phyloP scores from a whole-genome alignment of 2,113 vertebrate species.

The Vulpes lagopus region DNA sequence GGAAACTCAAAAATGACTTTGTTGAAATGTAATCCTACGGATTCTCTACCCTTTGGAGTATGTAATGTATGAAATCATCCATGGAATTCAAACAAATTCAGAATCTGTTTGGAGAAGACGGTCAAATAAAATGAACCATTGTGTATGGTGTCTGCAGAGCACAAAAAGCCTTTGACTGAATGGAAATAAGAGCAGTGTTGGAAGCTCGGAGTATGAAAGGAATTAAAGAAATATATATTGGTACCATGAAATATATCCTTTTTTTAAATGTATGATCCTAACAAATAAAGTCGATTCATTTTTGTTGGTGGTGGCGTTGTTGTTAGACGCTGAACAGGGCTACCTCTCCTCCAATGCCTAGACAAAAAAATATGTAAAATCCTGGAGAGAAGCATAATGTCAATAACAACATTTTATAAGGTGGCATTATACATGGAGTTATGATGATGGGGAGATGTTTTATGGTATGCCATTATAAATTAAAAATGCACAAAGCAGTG shows the following conservation, averaged over 20 bases:
- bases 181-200: conserved; percentile 86
- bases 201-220: conserved; percentile 82
- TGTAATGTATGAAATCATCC: conserved; percentile 87
- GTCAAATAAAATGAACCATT: conserved; percentile 89
- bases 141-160: conserved; percentile 84
- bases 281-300: conserved; percentile 73
- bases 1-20: conserved; percentile 74
- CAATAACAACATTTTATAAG: conserved; percentile 71
- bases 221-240: conserved; percentile 84
- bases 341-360: conserved; percentile 37
- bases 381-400: conserved; percentile 50
- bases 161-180: conserved; percentile 89
- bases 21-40: conserved; percentile 85
- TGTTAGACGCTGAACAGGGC: neutral
- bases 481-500: conserved; percentile 67
- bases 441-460: conserved; percentile 54
- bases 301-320: conserved; percentile 21
- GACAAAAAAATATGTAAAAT: conserved; percentile 71
- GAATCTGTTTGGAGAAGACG: conserved; percentile 87
- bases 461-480: conserved; percentile 67
- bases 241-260: conserved; percentile 74
- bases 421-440: conserved; percentile 54
- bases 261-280: conserved; percentile 75
- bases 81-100: conserved; percentile 87
- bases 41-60: conserved; percentile 86